Evolutionary conservation across 2,888 invertebrate genomes (phyloP).

Genomic region (Ametastegia equiseti): DNA sequence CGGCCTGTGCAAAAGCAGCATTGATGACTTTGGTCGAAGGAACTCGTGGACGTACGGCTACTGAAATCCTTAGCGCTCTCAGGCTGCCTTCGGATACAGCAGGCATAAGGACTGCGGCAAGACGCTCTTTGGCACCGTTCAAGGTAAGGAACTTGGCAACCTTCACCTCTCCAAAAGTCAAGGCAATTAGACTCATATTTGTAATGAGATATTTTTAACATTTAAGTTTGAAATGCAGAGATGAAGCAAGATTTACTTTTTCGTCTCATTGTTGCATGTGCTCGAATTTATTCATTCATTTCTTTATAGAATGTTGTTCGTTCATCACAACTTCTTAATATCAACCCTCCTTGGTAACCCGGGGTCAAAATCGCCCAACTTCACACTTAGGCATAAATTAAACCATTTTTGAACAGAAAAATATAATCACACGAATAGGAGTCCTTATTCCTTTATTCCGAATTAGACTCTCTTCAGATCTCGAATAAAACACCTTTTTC

Average conservation of each 20-base stretch:
- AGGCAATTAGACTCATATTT: neutral
- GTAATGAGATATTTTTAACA: neutral
- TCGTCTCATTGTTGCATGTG: neutral
- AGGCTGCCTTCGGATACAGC: conserved; percentile 76
- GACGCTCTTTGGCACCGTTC: conserved; percentile 66
- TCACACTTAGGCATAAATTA: too few relatives aligned
- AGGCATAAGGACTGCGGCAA: conserved; percentile 58
- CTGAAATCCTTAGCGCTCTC: conserved; percentile 79
- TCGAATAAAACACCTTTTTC: too few relatives aligned
- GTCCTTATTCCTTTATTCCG: too few relatives aligned
- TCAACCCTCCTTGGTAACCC: too few relatives aligned
- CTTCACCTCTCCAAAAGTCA: neutral
- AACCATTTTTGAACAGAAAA: too few relatives aligned
- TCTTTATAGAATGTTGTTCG: too few relatives aligned
- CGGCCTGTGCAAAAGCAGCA: conserved; percentile 82
- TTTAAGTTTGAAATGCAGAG: neutral
- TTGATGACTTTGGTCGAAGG: conserved; percentile 83
- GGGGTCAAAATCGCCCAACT: too few relatives aligned
- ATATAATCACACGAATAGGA: too few relatives aligned
- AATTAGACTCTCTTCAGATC: too few relatives aligned
- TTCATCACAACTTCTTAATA: too few relatives aligned
- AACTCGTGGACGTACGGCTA: conserved; percentile 78
- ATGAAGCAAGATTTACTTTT: neutral
- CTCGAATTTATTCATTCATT: neutral
- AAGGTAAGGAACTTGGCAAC: conserved; percentile 67